phyloP scores from a whole-genome alignment of 1,140 invertebrate genomes.

The Calephelis virginiensis region DNA sequence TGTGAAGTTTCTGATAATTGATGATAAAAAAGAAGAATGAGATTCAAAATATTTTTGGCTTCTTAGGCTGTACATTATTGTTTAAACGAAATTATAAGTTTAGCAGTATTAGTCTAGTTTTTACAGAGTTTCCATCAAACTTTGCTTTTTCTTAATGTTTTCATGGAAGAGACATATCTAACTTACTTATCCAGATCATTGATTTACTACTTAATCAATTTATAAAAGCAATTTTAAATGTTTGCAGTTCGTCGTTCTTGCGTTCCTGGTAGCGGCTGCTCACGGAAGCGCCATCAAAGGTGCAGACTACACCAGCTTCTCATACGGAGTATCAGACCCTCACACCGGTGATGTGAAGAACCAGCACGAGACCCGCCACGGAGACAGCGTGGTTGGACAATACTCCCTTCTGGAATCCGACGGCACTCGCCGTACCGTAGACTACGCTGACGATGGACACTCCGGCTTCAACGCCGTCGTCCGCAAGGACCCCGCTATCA shows the following conservation, averaged over 20 bases:
- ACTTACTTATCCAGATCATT: no score
- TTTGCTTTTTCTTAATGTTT: no score
- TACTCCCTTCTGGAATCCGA: no score
- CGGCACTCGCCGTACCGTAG: conserved; percentile 54
- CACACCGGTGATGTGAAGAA: conserved; percentile 61
- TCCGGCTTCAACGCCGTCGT: conserved; percentile 71
- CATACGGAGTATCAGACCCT: conserved; percentile 57
- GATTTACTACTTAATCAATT: no score
- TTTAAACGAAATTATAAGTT: no score
- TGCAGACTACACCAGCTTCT: conserved; percentile 55
- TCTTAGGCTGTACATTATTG: no score
- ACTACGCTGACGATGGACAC: conserved; percentile 68
- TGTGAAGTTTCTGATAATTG: no score
- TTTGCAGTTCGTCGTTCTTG: conserved; percentile 45
- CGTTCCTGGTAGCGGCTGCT: conserved; percentile 44
- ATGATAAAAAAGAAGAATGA: no score
- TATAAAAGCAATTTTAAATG: background rate
- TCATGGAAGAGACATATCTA: no score
- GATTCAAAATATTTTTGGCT: no score
- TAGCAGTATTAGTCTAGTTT: no score
- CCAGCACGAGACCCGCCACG: conserved; percentile 33
- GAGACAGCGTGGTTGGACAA: conserved; percentile 77
- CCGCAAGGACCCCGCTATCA: conserved; percentile 40
- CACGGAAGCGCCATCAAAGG: conserved; percentile 46
- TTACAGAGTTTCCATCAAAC: no score